Evolutionary conservation across 2,797 vertebrate genomes (phyloP).

Genomic region (Acrossocheilus wenchowensis): DNA sequence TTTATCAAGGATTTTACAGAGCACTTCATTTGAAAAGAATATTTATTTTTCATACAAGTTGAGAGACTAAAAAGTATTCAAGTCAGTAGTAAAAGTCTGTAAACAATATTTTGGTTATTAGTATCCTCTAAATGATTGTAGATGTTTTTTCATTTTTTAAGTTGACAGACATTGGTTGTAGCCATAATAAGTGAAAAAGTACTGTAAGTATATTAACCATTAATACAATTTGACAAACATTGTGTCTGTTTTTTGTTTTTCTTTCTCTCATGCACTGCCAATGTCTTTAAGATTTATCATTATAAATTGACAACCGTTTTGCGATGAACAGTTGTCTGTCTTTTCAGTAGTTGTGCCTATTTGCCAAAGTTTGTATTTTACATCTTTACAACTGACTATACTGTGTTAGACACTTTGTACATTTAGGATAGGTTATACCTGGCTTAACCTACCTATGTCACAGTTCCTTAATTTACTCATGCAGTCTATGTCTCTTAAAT

Average conservation of each 20-base stretch:
- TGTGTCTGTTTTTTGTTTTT: constrained; percentile 61
- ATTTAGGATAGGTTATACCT: constrained; percentile 54
- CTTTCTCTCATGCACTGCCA: constrained; percentile 72
- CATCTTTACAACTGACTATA: constrained; percentile 68
- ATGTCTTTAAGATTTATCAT: constrained; percentile 66
- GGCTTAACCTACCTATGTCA: constrained; percentile 60
- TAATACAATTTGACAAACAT: constrained; percentile 65
- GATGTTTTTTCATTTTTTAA: constrained; percentile 73
- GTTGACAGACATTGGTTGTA: constrained; percentile 68
- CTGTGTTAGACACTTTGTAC: constrained; percentile 62
- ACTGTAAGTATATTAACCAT: constrained; percentile 68
- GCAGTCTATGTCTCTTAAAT: constrained; percentile 70
- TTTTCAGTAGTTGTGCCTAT: constrained; percentile 71
- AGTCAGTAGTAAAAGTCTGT: constrained; percentile 68
- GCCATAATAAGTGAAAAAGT: constrained; percentile 71
- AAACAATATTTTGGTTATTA: constrained; percentile 71
- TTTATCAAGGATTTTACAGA: constrained; percentile 45
- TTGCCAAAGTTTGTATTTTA: constrained; percentile 78
- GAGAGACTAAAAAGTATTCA: constrained; percentile 69
- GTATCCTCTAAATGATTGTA: constrained; percentile 73
- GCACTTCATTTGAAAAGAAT: constrained; percentile 54
- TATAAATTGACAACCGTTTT: constrained; percentile 61
- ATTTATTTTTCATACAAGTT: constrained; percentile 74
- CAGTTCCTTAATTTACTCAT: constrained; percentile 62
- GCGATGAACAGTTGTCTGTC: constrained; percentile 57